These are phyloP conservation scores for Gortyna flavago DNA, from an alignment of 2,888 invertebrate species.

Conservation along the genomic window DNA sequence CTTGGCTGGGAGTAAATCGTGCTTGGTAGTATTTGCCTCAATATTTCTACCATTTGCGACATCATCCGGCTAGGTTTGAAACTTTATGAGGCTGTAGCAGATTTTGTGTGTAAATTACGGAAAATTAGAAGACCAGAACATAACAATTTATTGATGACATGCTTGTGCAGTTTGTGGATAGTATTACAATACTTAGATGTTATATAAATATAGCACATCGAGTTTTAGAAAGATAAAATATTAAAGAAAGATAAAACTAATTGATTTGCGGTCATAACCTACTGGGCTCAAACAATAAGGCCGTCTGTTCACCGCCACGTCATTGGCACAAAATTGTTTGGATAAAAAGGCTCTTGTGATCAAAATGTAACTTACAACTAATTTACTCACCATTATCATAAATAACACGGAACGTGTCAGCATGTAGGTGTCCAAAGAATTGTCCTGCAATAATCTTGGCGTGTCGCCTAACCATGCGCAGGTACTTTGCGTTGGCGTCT, in stretches of 20 bases:
- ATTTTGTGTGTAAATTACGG: neutral
- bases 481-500: constrained; percentile 94
- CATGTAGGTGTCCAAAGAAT: constrained; percentile 97
- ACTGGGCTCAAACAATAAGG: neutral
- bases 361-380: neutral
- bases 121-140: neutral
- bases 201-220: neutral
- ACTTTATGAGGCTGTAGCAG: neutral
- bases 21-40: neutral
- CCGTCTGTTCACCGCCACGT: neutral
- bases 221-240: too few species aligned
- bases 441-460: constrained; percentile 96
- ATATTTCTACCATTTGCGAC: neutral
- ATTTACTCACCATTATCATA: constrained; percentile 92
- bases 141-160: neutral
- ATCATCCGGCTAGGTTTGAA: neutral
- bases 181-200: neutral
- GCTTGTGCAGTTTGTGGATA: neutral
- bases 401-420: constrained; percentile 96
- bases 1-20: constrained; percentile 1
- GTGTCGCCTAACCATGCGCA: constrained; percentile 93
- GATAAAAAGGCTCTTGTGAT: neutral
- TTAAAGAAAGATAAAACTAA: neutral
- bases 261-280: neutral
- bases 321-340: neutral